These are phyloP conservation scores for Sisor rabdophorus DNA, from an alignment of 2,113 vertebrate genomes.

Conservation along the genomic window DNA sequence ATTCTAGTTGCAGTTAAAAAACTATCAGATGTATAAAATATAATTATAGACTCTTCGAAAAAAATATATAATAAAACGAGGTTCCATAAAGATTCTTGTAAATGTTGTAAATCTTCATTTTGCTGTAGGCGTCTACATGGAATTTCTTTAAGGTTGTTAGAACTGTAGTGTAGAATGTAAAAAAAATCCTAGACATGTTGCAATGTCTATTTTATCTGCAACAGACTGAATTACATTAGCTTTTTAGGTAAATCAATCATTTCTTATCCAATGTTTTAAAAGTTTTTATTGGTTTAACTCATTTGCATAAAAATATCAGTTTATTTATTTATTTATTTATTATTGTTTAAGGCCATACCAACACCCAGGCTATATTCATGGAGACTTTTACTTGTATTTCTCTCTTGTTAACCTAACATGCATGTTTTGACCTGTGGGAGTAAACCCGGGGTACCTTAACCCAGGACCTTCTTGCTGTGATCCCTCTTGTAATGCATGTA, in stretches of 20 bases:
- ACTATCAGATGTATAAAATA: not conserved
- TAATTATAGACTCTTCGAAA: not conserved
- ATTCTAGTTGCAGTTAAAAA: not conserved
- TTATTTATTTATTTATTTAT: too few relatives aligned
- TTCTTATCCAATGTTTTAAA: not conserved
- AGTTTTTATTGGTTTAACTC: not conserved
- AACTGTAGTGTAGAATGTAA: too few relatives aligned
- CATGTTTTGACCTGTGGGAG: too few relatives aligned
- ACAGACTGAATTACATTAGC: constrained; percentile 28
- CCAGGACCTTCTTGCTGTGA: too few relatives aligned
- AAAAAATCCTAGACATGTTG: constrained; percentile 19
- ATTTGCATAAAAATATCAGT: not conserved
- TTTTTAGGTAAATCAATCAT: constrained; percentile 13
- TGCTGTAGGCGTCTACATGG: too few relatives aligned
- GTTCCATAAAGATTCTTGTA: not conserved
- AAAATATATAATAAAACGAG: not conserved
- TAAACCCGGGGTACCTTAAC: too few relatives aligned
- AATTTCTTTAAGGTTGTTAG: not conserved
- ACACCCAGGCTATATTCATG: too few relatives aligned
- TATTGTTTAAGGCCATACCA: too few relatives aligned
- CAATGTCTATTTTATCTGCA: constrained; percentile 26
- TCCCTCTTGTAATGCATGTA: too few relatives aligned
- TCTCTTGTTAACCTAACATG: too few relatives aligned
- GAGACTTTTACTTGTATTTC: too few relatives aligned
- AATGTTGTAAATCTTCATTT: not conserved